These are phyloP conservation scores for Pitta sordida DNA, from an alignment of 2,113 vertebrate genomes.

Conservation along the genomic window DNA sequence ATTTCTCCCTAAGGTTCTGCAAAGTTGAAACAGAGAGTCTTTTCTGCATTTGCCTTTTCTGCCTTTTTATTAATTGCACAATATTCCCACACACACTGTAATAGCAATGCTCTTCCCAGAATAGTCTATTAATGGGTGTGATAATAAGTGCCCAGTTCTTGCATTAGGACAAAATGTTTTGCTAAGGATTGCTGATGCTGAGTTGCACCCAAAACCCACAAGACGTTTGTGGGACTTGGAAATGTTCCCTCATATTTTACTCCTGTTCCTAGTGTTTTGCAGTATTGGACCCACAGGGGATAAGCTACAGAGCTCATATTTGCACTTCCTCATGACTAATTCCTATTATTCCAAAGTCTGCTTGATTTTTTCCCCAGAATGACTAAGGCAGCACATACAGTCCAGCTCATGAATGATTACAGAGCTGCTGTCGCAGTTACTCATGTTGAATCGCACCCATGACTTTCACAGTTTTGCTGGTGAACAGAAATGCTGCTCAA, in stretches of 20 bases:
- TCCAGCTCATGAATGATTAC: not conserved
- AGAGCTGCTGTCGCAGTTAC: not conserved
- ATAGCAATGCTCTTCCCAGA: conserved; percentile 35
- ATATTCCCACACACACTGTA: conserved; percentile 1
- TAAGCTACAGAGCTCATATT: not conserved
- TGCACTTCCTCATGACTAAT: conserved; percentile 52
- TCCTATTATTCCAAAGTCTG: conserved; percentile 7
- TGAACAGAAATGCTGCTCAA: not conserved
- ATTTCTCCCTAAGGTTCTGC: not conserved
- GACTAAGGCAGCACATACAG: not conserved
- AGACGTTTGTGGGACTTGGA: conserved; percentile 43
- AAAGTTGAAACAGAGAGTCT: not conserved
- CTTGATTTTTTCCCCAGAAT: not conserved
- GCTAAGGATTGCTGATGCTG: conserved; percentile 26
- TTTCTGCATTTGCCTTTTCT: not conserved
- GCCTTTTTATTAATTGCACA: conserved; percentile 33
- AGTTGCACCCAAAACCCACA: conserved; percentile 53
- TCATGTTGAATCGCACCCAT: not conserved
- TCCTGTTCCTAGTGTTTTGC: not conserved
- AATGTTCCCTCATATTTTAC: not conserved
- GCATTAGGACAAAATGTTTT: conserved; percentile 43
- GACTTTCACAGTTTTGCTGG: not conserved
- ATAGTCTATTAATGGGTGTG: conserved; percentile 9
- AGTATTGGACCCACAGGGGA: not conserved
- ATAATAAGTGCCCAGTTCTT: not conserved